Evolutionary conservation across 2,888 invertebrate genomes (phyloP), one percentile per base, ranked within the genome.

Genomic region (Xestia ashworthii): DNA sequence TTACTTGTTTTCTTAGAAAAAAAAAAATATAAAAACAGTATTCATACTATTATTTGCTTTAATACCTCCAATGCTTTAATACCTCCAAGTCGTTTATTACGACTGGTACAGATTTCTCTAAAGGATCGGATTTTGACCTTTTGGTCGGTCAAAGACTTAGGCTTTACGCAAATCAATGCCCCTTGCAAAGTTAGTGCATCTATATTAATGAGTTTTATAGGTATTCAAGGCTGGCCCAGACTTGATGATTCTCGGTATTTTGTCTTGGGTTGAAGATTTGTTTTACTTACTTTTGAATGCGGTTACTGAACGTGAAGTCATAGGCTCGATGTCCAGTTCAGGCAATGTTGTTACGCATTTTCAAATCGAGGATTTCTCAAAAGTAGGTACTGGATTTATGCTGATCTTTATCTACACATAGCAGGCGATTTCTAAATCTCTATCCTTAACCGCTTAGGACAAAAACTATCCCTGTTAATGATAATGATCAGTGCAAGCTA

Each of bases 101-200:
- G 64, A 70, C 58, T 68, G 48, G 72, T 41, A 73, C 64, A 71
- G 78, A 81, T 77, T 74, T 67, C 9, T 50, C 25, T 25, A 8
- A 55, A 48, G 70, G 69, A 71, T 82, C 78, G 86, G 70, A 60
- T 85, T 67, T 78, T 83, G 86, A 83, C 86, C 83, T 82, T 72
- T 68, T 44, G 70, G 38, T 60, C 70, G 78, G 83, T 83, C 86
- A 83, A 85, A 74, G 78, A 74, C 85, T 80, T 55, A 41, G 65
- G 70, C 46, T 53, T 71, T 62, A 83, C 70, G 55, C 62, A 71
- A 82, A 82, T 82, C 77, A 67, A 80, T 82, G 83, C 66, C 71
- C 70, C 62, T 80, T 64, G 58, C 38, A 44, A 75, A 68, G 75
- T 58, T 44, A 44, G 38, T 50, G 68, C 75, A 74, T 79, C 82